Evolutionary conservation across 2,888 invertebrate species (phyloP), one percentile per base, ranked within the genome.

Genomic region (Xestobium rufovillosum): DNA sequence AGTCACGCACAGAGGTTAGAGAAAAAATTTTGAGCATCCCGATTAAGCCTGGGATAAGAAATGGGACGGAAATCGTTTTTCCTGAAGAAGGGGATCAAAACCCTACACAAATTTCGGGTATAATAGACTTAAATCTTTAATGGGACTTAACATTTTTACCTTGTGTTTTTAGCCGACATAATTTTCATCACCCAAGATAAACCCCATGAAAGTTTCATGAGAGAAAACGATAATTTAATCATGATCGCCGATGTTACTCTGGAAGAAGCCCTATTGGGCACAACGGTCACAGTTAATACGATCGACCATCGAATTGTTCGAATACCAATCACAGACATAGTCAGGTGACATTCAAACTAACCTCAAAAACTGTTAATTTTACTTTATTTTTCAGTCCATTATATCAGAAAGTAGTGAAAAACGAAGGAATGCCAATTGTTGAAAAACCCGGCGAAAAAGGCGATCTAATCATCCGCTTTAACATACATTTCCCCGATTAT

Each of bases 51-150:
- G 89, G 89, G 0, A 75, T 83, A 34, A 76, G 77, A 35, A 68
- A 78, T 0, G 82, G 80, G 8, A 83, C 85, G 1, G 77, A 79
- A 55, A 78, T 83, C 31, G 67, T 71, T 42, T 88, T 87, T 56
- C 76, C 77, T 23, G 81, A 83, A 53, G 84, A 84, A 62, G 88
- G 88, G 0, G 87, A 90, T 60, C 81, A 84, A 51, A 78, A 78
- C 14, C 80, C 83, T 0, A 78, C 78, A 2, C 75, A 76, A 51
- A 78, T 80, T 47, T 78, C 83, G 42, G 73, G 75, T 71, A 53
- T n/a, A 49, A 34, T 41, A 10, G 10, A 15, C 12, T 2, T 14
- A 28, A 4, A 4, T 3, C 16, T 12, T 12, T 17, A 15, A 31
- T 31, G 11, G 8, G 8, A 16, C n/a, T n/a, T n/a, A n/a, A n/a